phyloP scores from a whole-genome alignment of 2,888 invertebrate species.

The Stenotaenia linearis region DNA sequence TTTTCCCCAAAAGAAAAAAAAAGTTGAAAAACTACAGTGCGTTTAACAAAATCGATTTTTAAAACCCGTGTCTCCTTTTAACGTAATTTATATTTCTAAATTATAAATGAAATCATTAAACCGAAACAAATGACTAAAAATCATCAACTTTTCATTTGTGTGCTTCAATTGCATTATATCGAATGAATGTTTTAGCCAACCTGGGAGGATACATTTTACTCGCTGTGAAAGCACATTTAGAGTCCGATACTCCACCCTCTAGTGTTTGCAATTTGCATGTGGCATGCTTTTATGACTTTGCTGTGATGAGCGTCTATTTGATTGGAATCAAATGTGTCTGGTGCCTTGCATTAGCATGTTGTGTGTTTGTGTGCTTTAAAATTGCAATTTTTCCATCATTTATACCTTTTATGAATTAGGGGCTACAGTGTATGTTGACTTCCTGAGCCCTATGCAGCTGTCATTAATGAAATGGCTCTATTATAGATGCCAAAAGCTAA shows the following conservation, averaged over 20 bases:
- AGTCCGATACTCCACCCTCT: background rate
- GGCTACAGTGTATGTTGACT: background rate
- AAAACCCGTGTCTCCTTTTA: too few relatives aligned
- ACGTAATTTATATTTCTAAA: too few relatives aligned
- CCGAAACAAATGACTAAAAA: too few relatives aligned
- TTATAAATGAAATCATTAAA: too few relatives aligned
- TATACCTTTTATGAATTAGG: background rate
- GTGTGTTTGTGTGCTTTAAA: background rate
- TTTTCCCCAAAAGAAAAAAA: too few relatives aligned
- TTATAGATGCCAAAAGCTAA: slow-evolving; percentile 7
- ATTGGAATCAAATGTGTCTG: background rate
- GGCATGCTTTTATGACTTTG: background rate
- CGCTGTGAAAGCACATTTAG: background rate
- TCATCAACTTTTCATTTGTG: too few relatives aligned
- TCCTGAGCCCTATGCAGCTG: slow-evolving; percentile 1
- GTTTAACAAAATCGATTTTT: too few relatives aligned
- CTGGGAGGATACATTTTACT: background rate
- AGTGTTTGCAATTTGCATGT: slow-evolving; percentile 10
- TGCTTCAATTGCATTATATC: too few relatives aligned
- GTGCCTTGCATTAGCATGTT: background rate
- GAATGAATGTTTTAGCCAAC: too few relatives aligned
- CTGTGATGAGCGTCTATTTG: background rate
- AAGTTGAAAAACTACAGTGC: too few relatives aligned
- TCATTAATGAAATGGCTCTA: slow-evolving; percentile 15
- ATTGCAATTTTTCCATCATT: slow-evolving; percentile 1